Base-by-base conservation (phyloP, 92 coral and sea anemone species). In the Palythoa heliodiscus region DNA sequence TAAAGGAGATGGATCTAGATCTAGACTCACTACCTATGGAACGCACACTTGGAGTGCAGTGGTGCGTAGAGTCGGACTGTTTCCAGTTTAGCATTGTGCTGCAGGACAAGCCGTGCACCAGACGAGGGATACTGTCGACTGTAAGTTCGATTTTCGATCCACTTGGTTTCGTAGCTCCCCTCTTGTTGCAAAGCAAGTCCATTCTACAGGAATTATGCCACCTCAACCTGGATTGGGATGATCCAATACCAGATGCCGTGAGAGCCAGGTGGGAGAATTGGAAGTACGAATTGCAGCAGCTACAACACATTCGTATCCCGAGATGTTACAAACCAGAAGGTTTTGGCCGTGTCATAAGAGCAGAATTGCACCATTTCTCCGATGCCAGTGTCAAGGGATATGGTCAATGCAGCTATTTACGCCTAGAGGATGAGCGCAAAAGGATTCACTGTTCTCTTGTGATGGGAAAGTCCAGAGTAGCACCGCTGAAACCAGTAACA, bases 11-110 rank as follows among this genome's bases (percentile, higher is more conserved):
- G 11, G 70, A 90, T n/a, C 67, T 90, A 38, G 91, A 88, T 64
- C 53, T 77, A 37, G 88, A 77, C 25, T 43, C 82, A 14, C 86
- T 85, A 14, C 87, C 89, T 17, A 7, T 86, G 39, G 89, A 91
- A 71, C 91, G 91, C 70, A 70, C 91, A 11, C 91, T 91, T 22
- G 93, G 91, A 52, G 87, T 87, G 15, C 93, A 91, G 55, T 88
- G 93, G 91, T 88, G 89, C 77, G 76, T 81, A 22, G 91, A 87
- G 63, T 77, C 90, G 1, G 93, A 90, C 68, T 55, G 78, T 20
- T 87, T 84, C 54, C 71, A 84, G 71, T 91, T 91, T 29, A 60
- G 39, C 43, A 91, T 91, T 17, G 82, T 73, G 11, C 79, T 90
- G 25, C 85, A 87, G 67, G 93, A 87, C 79, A 74, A 74, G 58